phyloP scores from a whole-genome alignment of 1,140 invertebrate genomes.

The Grapholita molesta region DNA sequence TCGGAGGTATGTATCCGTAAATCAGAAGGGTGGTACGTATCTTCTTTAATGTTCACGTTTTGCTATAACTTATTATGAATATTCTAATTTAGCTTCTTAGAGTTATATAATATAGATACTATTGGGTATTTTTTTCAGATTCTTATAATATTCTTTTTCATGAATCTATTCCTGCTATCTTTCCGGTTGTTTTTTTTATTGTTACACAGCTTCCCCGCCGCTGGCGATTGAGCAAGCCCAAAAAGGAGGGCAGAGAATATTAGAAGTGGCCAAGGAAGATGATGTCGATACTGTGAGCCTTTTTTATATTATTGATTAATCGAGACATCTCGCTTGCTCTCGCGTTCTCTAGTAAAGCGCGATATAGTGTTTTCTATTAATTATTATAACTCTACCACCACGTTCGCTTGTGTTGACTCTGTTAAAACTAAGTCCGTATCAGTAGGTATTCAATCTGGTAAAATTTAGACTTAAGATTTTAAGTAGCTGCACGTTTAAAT shows the following conservation, averaged over 20 bases:
- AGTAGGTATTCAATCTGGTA: no score
- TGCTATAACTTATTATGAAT: background rate
- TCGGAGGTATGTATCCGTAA: background rate
- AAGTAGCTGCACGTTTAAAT: no score
- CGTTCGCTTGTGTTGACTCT: no score
- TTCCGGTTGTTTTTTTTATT: constrained; percentile 44
- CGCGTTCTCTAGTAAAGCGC: no score
- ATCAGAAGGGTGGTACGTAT: background rate
- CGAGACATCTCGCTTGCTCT: no score
- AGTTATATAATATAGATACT: constrained; percentile 2
- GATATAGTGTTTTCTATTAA: no score
- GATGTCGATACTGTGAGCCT: background rate
- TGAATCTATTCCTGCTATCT: constrained; percentile 42
- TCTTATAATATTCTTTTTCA: constrained; percentile 20
- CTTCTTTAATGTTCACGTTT: background rate
- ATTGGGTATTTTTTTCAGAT: constrained; percentile 40
- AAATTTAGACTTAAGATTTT: no score
- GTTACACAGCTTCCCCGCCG: constrained; percentile 40
- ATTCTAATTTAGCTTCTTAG: background rate
- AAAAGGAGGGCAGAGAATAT: constrained; percentile 35
- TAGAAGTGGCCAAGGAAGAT: constrained; percentile 34
- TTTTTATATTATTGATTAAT: background rate
- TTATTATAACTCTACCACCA: no score
- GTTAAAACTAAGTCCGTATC: no score
- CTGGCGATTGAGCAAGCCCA: constrained; percentile 30